phyloP scores from a whole-genome alignment of 2,888 invertebrate genomes.

The Pantelozetes paolii region DNA sequence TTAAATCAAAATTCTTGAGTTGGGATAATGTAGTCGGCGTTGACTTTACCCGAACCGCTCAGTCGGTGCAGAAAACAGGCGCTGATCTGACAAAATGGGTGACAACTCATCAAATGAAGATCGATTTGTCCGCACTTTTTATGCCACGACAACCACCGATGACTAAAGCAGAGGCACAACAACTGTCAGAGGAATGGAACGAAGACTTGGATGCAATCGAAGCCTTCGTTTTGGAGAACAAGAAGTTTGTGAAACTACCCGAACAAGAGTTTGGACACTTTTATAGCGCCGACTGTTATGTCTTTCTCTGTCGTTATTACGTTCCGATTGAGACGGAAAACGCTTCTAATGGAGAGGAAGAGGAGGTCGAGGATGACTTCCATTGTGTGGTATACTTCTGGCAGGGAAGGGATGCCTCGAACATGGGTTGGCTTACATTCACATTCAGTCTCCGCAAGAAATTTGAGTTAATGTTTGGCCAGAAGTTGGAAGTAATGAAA shows the following conservation, averaged over 20 bases:
- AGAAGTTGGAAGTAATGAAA: conserved; percentile 86
- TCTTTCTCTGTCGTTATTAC: conserved; percentile 95
- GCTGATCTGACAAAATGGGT: conserved; percentile 75
- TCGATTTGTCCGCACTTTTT: conserved; percentile 91
- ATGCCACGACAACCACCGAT: conserved; percentile 88
- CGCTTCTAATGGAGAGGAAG: conserved; percentile 56
- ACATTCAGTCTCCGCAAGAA: conserved; percentile 91
- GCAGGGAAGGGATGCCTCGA: conserved; percentile 92
- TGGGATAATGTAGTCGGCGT: conserved; percentile 99
- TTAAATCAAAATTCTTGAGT: conserved; percentile 91
- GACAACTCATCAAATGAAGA: conserved; percentile 57
- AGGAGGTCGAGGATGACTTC: conserved; percentile 63
- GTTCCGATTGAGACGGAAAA: conserved; percentile 63
- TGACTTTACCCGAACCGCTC: conserved; percentile 96
- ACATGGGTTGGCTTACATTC: conserved; percentile 99
- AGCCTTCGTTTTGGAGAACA: conserved; percentile 90
- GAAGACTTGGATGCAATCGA: conserved; percentile 98
- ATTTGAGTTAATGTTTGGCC: conserved; percentile 79
- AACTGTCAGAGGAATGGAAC: conserved; percentile 92
- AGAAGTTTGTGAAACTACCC: conserved; percentile 93
- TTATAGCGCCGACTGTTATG: conserved; percentile 92
- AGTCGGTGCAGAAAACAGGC: conserved; percentile 91
- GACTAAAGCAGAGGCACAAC: conserved; percentile 74
- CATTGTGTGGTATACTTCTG: conserved; percentile 99
- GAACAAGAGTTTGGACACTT: conserved; percentile 89